Evolutionary conservation across 2,113 vertebrate genomes (phyloP), one percentile per base, ranked within the genome.

Genomic region (Circaetus cinerascens): DNA sequence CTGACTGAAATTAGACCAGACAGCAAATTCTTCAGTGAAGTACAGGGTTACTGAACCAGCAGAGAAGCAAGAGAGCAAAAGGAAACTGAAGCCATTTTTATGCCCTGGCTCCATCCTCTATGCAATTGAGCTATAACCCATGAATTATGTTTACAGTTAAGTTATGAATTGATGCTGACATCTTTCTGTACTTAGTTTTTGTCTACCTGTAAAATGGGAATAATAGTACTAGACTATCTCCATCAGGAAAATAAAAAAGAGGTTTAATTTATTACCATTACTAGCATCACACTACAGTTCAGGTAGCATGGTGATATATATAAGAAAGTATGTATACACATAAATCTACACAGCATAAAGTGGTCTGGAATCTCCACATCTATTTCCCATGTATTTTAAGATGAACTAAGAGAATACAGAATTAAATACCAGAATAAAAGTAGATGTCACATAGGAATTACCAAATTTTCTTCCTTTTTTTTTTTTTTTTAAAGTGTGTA

Each of bases 11-110:
- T 91, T 76, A 88, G 76, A 92, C 15, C 76, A 96, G 63, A 88
- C 73, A 95, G 88, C 60, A 86, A 86, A 91, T 87, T 92, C 83
- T 91, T 96, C 83, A 87, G 71, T 78, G 53, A 93, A 89, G 73
- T 81, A 88, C 43, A 72, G 30, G 66, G 83, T 91, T 95, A 94
- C 72, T 72, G 73, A 94, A 91, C 56, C 64, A 93, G 69, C 56
- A 62, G 86, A 95, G 48, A 79, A 86, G 64, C 59, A 84, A 86
- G 76, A 90, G 34, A 79, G 68, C 20, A 71, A 91, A 87, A 51
- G 45, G 46, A 95, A 85, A 67, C 62, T 59, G 74, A 91, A 81
- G 51, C 38, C 34, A 38, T 75, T 88, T 91, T 87, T 75, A 75
- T 57, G 29, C 30, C 45, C 12, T 71, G 29, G n/a, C 72, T 69